phyloP scores from a whole-genome alignment of 2,797 vertebrate species.

The Coregonus sp. region DNA sequence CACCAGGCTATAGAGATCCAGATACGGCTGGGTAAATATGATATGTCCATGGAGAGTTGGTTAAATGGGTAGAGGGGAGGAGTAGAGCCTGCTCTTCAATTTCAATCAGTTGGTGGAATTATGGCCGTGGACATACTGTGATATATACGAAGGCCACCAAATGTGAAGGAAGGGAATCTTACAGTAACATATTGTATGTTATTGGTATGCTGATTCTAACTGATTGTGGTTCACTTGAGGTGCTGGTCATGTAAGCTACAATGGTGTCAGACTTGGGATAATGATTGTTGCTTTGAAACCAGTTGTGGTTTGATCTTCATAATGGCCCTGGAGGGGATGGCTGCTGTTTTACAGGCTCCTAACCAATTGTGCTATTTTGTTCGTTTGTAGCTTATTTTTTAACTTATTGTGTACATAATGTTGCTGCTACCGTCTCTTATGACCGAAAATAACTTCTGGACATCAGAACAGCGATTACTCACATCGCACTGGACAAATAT shows the following conservation, averaged over 20 bases:
- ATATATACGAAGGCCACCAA: neutral
- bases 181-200: neutral
- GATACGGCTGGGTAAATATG: conserved; percentile 27
- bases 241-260: neutral
- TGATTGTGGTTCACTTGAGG: neutral
- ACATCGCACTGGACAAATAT: too few relatives aligned
- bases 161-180: neutral
- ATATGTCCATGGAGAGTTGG: conserved; percentile 1
- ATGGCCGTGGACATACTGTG: neutral
- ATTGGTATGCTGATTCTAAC: neutral
- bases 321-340: too few relatives aligned
- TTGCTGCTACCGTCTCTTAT: too few relatives aligned
- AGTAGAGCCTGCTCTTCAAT: neutral
- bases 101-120: neutral
- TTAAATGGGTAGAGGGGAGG: conserved; percentile 1
- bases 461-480: too few relatives aligned
- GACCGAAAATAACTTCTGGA: too few relatives aligned
- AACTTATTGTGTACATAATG: too few relatives aligned
- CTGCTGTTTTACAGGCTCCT: too few relatives aligned
- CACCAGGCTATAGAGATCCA: neutral
- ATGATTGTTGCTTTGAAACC: too few relatives aligned
- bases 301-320: too few relatives aligned
- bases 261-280: too few relatives aligned
- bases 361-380: too few relatives aligned
- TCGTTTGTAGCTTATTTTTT: too few relatives aligned